Base-by-base conservation (phyloP, 2,797 vertebrate species). In the Neosalanx taihuensis region DNA sequence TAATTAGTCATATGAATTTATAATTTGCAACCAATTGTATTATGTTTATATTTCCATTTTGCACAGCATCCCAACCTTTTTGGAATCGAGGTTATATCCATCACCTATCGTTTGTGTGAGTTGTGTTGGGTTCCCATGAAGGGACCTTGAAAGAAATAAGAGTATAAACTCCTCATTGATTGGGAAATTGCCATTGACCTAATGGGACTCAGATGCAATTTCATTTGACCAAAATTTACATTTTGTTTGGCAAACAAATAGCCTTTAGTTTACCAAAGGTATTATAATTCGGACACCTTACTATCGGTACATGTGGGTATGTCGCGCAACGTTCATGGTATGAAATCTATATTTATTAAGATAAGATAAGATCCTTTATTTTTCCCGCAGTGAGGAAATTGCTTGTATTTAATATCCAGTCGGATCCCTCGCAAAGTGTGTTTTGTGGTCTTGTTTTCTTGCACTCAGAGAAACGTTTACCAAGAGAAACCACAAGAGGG, bases 401-500 rank as follows among this genome's bases (percentile, higher is more conserved):
- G 23, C 41, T 46, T 3, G 41, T 46, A 46, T 46, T 46, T 46
- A 13, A 46, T 13, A 46, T 46, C 12, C 41, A 13, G 41, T 2
- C 37, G 13, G 17, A 23, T 53, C 46, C 35, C 62, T 51, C 26
- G 9, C 13, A 29, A 66, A 7, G 64, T 29, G 18, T 64, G 6
- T 46, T 68, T 68, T 67, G 15, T n/a, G 15, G 18, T n/a, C 15
- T 1, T n/a, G 18, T 5, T 56, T 17, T 53, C 18, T 53, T 53
- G 18, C 5, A 5, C 18, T 53, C 51, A 51, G 62, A 31, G 2
- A 69, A 41, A 20, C 18, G 30, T 64, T 31, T 53, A 10, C 61
- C 53, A 58, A 20, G 0, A 2, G 26, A 4, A 17, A 23, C 89
- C 90, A 85, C 81, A 80, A 85, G 90, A 76, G 84, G 91, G 89